phyloP scores from a whole-genome alignment of 2,888 invertebrate species.

The Griposia aprilina region DNA sequence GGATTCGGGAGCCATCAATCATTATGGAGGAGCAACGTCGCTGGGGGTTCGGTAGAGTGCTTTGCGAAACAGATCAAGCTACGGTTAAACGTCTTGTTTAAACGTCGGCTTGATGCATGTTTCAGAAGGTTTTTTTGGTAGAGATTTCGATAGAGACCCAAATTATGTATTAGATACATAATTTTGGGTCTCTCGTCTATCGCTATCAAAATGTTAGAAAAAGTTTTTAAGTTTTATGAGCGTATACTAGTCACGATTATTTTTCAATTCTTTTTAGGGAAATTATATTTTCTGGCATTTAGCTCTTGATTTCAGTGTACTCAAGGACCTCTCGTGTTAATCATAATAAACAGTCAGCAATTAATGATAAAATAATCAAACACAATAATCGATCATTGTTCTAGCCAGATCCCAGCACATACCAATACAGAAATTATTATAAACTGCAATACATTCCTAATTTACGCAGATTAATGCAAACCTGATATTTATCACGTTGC shows the following conservation, averaged over 20 bases:
- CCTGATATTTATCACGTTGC: constrained; percentile 12
- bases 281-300: background rate
- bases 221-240: background rate
- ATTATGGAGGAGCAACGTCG: constrained; percentile 82
- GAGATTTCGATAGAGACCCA: constrained; percentile 8
- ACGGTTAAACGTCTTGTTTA: constrained; percentile 60
- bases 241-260: no score
- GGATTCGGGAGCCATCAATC: constrained; percentile 89
- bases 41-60: constrained; percentile 76
- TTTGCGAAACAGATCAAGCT: constrained; percentile 63
- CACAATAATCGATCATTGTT: background rate
- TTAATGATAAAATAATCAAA: no score
- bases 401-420: background rate
- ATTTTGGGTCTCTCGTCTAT: background rate
- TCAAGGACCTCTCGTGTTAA: background rate
- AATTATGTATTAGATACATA: background rate
- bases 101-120: constrained; percentile 31
- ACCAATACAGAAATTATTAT: background rate
- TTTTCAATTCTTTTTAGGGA: background rate
- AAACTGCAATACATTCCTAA: background rate
- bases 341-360: background rate
- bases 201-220: background rate
- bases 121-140: constrained; percentile 22
- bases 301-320: background rate
- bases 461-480: constrained; percentile 10